Evolutionary conservation across 2,888 invertebrate species (phyloP).

Genomic region (Coleophora deauratella): DNA sequence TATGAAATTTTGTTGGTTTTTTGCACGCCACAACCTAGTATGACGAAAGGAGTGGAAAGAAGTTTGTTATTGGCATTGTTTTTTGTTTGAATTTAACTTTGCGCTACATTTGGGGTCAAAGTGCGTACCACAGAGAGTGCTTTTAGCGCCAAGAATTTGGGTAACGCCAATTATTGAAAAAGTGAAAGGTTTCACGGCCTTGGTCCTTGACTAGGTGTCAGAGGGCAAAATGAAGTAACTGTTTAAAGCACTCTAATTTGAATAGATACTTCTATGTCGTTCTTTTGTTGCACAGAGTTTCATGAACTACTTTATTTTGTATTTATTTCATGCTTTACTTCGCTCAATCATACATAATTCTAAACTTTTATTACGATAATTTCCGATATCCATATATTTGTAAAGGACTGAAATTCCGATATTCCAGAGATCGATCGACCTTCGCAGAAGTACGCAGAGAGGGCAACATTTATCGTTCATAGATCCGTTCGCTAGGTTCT

Average conservation of each 20-base stretch:
- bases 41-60: slow-evolving; percentile 31
- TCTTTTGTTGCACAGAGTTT: too few species aligned
- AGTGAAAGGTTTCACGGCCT: slow-evolving; percentile 26
- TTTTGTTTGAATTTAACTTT: slow-evolving; percentile 28
- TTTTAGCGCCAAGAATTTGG: slow-evolving; percentile 11
- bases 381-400: too few species aligned
- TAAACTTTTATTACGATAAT: too few species aligned
- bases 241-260: slow-evolving; percentile 13
- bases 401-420: too few species aligned
- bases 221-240: slow-evolving; percentile 24
- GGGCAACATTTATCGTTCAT: too few species aligned
- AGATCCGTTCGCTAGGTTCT: too few species aligned
- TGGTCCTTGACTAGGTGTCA: slow-evolving; percentile 22
- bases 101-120: slow-evolving; percentile 31
- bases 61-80: slow-evolving; percentile 30
- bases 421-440: too few species aligned
- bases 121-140: slow-evolving; percentile 24
- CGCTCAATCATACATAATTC: too few species aligned
- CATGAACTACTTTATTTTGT: too few species aligned
- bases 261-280: slow-evolving; percentile 1
- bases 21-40: slow-evolving; percentile 35
- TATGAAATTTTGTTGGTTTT: slow-evolving; percentile 38
- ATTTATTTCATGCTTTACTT: too few species aligned
- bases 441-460: too few species aligned
- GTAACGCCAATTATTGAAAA: slow-evolving; percentile 24